Base-by-base conservation (phyloP, 92 coral and sea anemone species). In the Epizoanthus fatuus region DNA sequence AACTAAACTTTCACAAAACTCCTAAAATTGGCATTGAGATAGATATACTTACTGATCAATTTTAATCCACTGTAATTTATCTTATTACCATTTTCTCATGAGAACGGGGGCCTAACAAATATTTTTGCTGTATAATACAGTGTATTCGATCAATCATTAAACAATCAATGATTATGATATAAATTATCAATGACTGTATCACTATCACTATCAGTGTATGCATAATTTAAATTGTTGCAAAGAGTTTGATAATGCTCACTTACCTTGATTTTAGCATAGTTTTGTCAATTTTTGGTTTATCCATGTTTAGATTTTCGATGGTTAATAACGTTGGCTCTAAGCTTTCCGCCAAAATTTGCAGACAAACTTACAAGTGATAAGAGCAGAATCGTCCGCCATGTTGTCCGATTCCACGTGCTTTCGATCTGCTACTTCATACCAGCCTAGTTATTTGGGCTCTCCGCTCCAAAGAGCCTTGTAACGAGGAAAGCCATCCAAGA, bases 381-480 rank as follows among this genome's bases (percentile, higher is more conserved):
- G 10, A 7, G 19, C 13, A 15, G 9, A 52, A 47, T 13, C 63
- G 80, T 74, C 80, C 80, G 66, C 80, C 80, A 74, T 74, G 47
- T 74, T 74, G 42, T 14, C 49, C 4, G 4, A 25, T 38, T 16
- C 65, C 80, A 74, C 64, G 80, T 74, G 80, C 65, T n/a, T 35
- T 5, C 10, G 4, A 7, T 3, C 3, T 0, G 0, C 32, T 56
- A 74, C 80, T 63, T 74, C 80, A 64, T 74, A 37, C 65, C 54
- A 74, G 65, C 56, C 66, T 15, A 56, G 10, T 35, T 51, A 74
- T 32, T 53, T 39, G 12, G 9, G 63, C 35, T 29, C 35, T 29
- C 35, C 25, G 25, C 25, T 22, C 25, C 25, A 22, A 22, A n/a
- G n/a, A n/a, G n/a, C n/a, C n/a, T 29, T 29, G 32, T 29, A 29